Evolutionary conservation across 2,113 vertebrate genomes (phyloP).

Genomic region (Gambusia affinis): DNA sequence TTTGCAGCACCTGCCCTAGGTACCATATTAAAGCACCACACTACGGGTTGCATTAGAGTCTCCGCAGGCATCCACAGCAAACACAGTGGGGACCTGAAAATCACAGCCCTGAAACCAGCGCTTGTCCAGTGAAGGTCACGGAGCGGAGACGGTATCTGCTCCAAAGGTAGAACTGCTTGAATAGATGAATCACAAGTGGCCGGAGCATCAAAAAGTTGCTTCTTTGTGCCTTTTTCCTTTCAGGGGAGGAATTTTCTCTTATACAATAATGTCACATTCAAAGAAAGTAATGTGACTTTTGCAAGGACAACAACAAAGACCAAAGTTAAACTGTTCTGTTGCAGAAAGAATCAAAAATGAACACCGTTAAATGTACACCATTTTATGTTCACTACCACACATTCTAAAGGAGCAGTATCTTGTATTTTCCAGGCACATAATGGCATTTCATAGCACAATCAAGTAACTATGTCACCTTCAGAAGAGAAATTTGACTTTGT

Average conservation of each 20-base stretch:
- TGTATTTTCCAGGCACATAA: too few species aligned
- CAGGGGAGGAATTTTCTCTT: constrained; percentile 30
- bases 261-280: background rate
- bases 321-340: background rate
- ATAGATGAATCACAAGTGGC: constrained; percentile 68
- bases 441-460: too few species aligned
- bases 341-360: background rate
- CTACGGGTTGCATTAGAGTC: constrained; percentile 58
- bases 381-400: background rate
- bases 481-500: too few species aligned
- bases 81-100: constrained; percentile 61
- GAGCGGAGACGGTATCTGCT: constrained; percentile 38
- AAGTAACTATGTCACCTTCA: too few species aligned
- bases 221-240: background rate
- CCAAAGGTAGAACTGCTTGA: constrained; percentile 49
- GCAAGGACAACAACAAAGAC: background rate
- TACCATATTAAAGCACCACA: constrained; percentile 41
- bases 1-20: constrained; percentile 29
- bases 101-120: constrained; percentile 58
- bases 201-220: background rate
- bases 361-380: background rate
- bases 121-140: constrained; percentile 69
- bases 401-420: background rate
- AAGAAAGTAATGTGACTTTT: constrained; percentile 1
- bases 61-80: constrained; percentile 59